Base-by-base conservation (phyloP, 1,140 invertebrate species). In the Plectus sambesii region DNA sequence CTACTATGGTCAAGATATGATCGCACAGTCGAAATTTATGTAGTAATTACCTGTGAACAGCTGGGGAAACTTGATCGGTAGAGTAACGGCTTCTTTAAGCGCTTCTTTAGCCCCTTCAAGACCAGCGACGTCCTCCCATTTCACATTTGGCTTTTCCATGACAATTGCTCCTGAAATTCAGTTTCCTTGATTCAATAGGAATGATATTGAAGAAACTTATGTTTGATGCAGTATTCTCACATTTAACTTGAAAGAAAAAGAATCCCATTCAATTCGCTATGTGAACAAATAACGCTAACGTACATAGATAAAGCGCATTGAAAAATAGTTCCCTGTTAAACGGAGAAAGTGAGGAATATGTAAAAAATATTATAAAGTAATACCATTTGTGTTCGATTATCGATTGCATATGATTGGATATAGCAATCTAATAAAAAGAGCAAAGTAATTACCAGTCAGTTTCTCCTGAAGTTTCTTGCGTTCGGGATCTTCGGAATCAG, bases 41-140 rank as follows among this genome's bases (percentile, higher is more conserved):
- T 5, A n/a, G 25, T 6, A 50, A 56, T 48, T 89, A 51, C 93
- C 93, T 59, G 87, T 96, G 69, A 99, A 99, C 5, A 99, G 74
- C 74, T 98, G 90, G 26, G 94, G 94, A 70, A 99, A 99, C 71
- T 90, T 92, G 44, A 98, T 97, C 2, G 94, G 94, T 58, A 99
- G 70, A 66, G 99, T 98, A 23, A 99, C 94, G 61, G 94, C 93
- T 75, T 99, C 94, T 71, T 98, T 98, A 17, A 99, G 74, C n/a
- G 94, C 88, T 74, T 97, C 90, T 71, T 98, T 99, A 12, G 94
- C 94, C 47, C 78, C 81, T 70, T 97, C 88, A 19, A 99, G 75
- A 3, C 94, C 94, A 64, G 93, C 92, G 2, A 99, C 89, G 75
- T 98, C 94, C 44, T 81, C 84, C 93, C 93, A 98, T 88, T 85